Conservation (phyloP, 2,888 invertebrate species). For the Hypsopygia costalis region DNA sequence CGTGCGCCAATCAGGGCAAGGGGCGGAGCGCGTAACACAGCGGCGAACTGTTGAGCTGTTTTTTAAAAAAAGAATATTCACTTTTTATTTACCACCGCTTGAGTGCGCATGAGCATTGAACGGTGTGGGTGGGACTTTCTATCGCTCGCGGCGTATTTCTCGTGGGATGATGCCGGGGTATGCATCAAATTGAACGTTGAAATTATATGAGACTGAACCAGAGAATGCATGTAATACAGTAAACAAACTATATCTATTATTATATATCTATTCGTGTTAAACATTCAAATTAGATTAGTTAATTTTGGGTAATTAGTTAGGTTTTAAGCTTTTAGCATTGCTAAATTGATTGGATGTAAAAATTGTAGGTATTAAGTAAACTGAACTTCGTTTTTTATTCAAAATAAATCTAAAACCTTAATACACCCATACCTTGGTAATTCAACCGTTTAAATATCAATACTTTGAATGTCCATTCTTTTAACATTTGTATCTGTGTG, state of each 20-base stretch:
- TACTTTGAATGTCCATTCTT: no score
- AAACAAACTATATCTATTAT: not conserved
- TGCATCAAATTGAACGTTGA: constrained; percentile 12
- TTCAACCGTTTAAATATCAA: no score
- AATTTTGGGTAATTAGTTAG: no score
- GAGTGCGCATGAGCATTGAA: constrained; percentile 31
- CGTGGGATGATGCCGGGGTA: constrained; percentile 44
- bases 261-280: no score
- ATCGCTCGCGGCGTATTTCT: constrained; percentile 60
- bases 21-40: constrained; percentile 72
- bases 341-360: no score
- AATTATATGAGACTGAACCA: constrained; percentile 18
- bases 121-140: constrained; percentile 76
- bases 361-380: no score
- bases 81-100: constrained; percentile 38
- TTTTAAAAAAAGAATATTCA: constrained; percentile 54
- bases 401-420: no score
- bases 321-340: no score
- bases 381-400: no score
- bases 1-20: constrained; percentile 63
- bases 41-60: constrained; percentile 45
- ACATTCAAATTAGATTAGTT: no score
- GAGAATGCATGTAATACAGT: not conserved
- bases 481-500: no score
- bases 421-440: no score